Percentiles rank a stretch among this genome's conserved stretches.
phyloP scores from a whole-genome alignment of 1,140 invertebrate genomes.

The Lordiphosa clarofinis region DNA sequence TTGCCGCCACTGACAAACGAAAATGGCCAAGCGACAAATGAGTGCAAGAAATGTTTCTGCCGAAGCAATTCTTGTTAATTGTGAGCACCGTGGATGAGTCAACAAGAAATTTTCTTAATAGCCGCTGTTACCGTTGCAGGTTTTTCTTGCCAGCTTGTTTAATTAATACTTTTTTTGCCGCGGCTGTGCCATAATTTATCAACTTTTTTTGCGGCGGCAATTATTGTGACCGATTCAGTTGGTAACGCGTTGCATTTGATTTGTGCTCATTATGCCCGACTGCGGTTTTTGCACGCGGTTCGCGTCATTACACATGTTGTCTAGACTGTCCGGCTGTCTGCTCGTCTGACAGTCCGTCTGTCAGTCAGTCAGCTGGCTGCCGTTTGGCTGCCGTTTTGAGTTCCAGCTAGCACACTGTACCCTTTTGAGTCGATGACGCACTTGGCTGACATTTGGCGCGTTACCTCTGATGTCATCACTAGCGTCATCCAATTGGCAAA shows the following conservation, averaged over 20 bases:
- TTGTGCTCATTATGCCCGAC: slow-evolving; percentile 66
- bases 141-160: slow-evolving; percentile 56
- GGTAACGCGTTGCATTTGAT: slow-evolving; percentile 75
- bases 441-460: slow-evolving; percentile 56
- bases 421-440: slow-evolving; percentile 68
- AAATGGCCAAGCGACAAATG: slow-evolving; percentile 66
- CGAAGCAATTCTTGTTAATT: slow-evolving; percentile 54
- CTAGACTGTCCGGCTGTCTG: slow-evolving; percentile 55
- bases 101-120: slow-evolving; percentile 77
- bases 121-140: slow-evolving; percentile 67
- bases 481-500: slow-evolving; percentile 38
- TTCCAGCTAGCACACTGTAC: slow-evolving; percentile 49
- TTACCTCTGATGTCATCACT: slow-evolving; percentile 36
- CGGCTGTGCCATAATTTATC: slow-evolving; percentile 62
- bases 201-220: slow-evolving; percentile 64
- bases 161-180: slow-evolving; percentile 68
- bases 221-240: slow-evolving; percentile 72
- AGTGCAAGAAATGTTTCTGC: slow-evolving; percentile 60
- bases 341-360: slow-evolving; percentile 20
- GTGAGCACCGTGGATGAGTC: slow-evolving; percentile 53
- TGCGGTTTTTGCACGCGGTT: slow-evolving; percentile 29
- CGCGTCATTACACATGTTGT: slow-evolving; percentile 73
- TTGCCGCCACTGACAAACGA: slow-evolving; percentile 67
- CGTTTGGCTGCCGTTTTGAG: slow-evolving; percentile 42
- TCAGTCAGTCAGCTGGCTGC: slow-evolving; percentile 30